Conservation (phyloP, 2,888 invertebrate genomes). For the Clistopyga incitator region DNA sequence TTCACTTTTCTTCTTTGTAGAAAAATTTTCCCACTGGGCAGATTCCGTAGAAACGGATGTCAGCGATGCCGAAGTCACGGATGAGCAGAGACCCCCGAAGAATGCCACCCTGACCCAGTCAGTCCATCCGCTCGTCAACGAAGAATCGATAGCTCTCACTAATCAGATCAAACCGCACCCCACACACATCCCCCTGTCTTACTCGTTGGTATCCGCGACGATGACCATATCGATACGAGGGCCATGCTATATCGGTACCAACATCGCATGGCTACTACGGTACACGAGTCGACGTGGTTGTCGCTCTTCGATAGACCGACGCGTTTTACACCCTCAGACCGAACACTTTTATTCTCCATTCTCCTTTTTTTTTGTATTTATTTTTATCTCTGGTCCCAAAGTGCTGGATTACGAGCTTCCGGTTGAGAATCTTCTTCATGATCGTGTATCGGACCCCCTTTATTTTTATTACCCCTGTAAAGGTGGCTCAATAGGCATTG, state of each 20-base stretch:
- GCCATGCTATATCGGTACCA: neutral
- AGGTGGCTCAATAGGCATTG: neutral
- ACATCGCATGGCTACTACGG: neutral
- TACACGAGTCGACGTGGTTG: constrained; percentile 20
- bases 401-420: constrained; percentile 1
- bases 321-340: constrained; percentile 8
- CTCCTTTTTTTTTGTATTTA: neutral
- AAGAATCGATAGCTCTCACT: constrained; percentile 79
- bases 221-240: constrained; percentile 43
- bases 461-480: constrained; percentile 24
- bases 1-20: too few species aligned
- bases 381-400: constrained; percentile 15
- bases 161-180: constrained; percentile 80
- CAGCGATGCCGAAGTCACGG: constrained; percentile 3
- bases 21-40: neutral
- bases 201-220: constrained; percentile 31
- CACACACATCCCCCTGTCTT: constrained; percentile 66
- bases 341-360: constrained; percentile 7
- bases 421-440: neutral
- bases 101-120: constrained; percentile 77
- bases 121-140: constrained; percentile 77
- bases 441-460: constrained; percentile 4
- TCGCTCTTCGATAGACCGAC: constrained; percentile 10
- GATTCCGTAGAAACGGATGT: neutral
- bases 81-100: constrained; percentile 55